Evolutionary conservation across 2,888 invertebrate genomes (phyloP), one percentile per base, ranked within the genome.

Genomic region (Hermaeophaga mercurialis): DNA sequence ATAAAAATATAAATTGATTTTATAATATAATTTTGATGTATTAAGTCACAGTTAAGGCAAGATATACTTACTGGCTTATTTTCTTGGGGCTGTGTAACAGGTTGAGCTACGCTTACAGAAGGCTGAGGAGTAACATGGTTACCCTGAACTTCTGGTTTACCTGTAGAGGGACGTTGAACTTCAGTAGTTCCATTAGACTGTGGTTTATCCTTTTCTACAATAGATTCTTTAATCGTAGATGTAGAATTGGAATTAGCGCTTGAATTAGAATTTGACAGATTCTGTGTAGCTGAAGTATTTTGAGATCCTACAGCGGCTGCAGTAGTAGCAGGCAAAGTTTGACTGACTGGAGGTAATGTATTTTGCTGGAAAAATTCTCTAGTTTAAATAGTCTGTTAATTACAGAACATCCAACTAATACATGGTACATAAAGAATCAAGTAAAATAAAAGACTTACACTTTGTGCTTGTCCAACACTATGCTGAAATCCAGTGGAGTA

Each of bases 131-230:
- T 53, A 19, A 70, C 61, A 58, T 73, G 71, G 54, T 70, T 73
- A 58, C 69, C 71, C 49, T 68, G 64, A 12, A 31, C 36, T 31
- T 65, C 65, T 8, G 57, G 17, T 57, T 63, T 52, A 5, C 44
- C 52, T 22, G 19, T n/a, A 15, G 5, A 60, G 33, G 67, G 62
- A 12, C 65, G 50, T 56, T 69, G 70, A 8, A 58, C 61, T 54
- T 74, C 73, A 2, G 69, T 59, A 3, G 74, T 75, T 24, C 76
- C 76, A 56, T 76, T 76, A 11, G 74, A 72, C 45, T 76, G 76
- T 3, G 70, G 68, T 55, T 73, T 74, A 4, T 74, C 74, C 18
- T 46, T 55, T n/a, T 55, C 39, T 17, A 54, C 24, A 14, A 26
- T 22, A 9, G 45, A 14, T 18, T 58, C 58, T 15, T 28, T 48